Base-by-base conservation (phyloP, 2,888 invertebrate genomes). In the Baronia brevicornis region DNA sequence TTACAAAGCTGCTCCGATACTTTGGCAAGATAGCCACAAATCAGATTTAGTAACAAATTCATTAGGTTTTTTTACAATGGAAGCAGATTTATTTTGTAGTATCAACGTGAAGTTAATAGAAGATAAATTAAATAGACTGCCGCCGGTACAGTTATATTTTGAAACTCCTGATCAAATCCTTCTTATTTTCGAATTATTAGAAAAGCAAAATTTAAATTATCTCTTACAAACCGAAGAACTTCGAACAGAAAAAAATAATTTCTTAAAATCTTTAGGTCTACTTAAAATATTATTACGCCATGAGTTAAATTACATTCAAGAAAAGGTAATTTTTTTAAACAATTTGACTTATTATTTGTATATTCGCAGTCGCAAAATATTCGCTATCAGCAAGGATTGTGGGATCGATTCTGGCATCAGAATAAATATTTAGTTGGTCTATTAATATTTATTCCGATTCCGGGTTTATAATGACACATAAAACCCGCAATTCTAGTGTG, bases 191-290 rank as follows among this genome's bases (percentile, higher is more conserved):
- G 56, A 60, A 36, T 59, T 63, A 39, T 41, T 79, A 12, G 82
- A 84, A 39, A 70, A 77, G 35, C 84, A 84, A 49, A 84, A 82
- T 54, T 58, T 84, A 18, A 79, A 84, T 48, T 84, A 74, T 52
- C 67, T 82, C 38, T 48, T 84, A 14, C 69, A 69, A 6, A 78
- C 79, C 1, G 82, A 80, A 44, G 75, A 84, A 49, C 49, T 80
- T 2, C 74, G 61, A 36, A 55, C 59, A 1, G 69, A 71, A 37
- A 80, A 79, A 48, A 73, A 69, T 44, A 73, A 61, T 42, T 82
- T 80, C 54, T 39, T 77, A 8, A 74, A 69, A 48, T 57, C 69
- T 2, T 44, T 69, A 14, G 58, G 60, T 19, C 34, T 41, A 25
- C 56, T 82, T 4, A 79, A 78, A 48, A 39, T 33, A 1, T 38